A percentile compares a stretch with the other conserved stretches of the same genome.
Conservation (phyloP, 2,797 vertebrate species). For the Lagodon rhomboides region DNA sequence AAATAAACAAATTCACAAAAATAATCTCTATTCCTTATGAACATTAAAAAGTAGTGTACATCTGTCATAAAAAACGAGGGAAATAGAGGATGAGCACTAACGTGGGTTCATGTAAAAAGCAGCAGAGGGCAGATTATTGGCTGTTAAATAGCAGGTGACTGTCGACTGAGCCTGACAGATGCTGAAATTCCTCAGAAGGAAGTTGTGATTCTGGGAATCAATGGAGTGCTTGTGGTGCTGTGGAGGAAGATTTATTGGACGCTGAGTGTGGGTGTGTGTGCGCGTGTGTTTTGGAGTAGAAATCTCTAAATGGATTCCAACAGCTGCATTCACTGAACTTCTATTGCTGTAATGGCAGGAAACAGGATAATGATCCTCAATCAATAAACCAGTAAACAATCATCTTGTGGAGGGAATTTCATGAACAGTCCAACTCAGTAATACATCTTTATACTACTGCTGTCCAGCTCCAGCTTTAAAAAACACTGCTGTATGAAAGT, state of each 20-base stretch:
- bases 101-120: constrained; percentile 86
- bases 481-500: neutral
- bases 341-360: constrained; percentile 54
- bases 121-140: constrained; percentile 70
- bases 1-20: constrained; percentile 97
- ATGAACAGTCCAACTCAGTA: constrained; percentile 17
- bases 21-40: constrained; percentile 95
- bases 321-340: constrained; percentile 48
- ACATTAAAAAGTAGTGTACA: constrained; percentile 95
- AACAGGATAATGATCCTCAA: neutral
- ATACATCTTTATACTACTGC: neutral
- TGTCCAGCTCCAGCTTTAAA: neutral
- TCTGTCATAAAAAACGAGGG: constrained; percentile 83
- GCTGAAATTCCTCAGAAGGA: constrained; percentile 42
- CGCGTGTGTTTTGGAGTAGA: neutral
- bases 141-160: constrained; percentile 61
- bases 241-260: constrained; percentile 3
- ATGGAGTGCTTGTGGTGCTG: constrained; percentile 60
- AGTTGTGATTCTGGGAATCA: constrained; percentile 45
- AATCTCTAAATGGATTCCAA: constrained; percentile 24
- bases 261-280: constrained; percentile 5
- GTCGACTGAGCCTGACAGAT: constrained; percentile 47
- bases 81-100: constrained; percentile 62
- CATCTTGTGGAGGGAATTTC: neutral
- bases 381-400: constrained; percentile 14